These are phyloP conservation scores for Ormyrus pomaceus DNA, from an alignment of 2,888 invertebrate species.

Conservation along the genomic window DNA sequence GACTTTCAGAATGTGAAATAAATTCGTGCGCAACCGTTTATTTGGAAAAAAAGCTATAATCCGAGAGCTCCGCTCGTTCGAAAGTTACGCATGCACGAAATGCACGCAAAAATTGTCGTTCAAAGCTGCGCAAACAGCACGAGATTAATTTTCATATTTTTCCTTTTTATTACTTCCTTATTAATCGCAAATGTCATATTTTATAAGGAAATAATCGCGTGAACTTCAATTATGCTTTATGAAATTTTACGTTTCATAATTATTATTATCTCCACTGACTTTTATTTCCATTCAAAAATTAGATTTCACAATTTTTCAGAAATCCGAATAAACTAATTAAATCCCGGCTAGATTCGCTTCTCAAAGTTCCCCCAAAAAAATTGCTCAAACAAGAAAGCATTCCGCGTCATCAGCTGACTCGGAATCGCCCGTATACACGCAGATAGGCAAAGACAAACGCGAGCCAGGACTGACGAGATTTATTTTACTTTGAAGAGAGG, in stretches of 20 bases:
- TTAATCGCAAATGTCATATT: too few relatives aligned
- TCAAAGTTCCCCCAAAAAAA: not conserved
- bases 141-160: not conserved
- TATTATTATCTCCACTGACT: too few relatives aligned
- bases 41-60: not conserved
- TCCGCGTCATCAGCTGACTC: not conserved
- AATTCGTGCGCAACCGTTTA: not conserved
- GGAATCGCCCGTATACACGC: conserved; percentile 25
- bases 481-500: conserved; percentile 48
- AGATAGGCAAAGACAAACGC: conserved; percentile 48
- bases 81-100: conserved; percentile 16
- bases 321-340: not conserved
- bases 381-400: not conserved
- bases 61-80: not conserved
- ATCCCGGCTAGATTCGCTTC: not conserved
- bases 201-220: too few relatives aligned
- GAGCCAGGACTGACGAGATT: conserved; percentile 44
- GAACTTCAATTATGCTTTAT: too few relatives aligned
- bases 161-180: not conserved
- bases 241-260: too few relatives aligned
- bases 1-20: not conserved
- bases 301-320: not conserved
- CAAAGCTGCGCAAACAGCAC: too few relatives aligned
- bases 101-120: not conserved
- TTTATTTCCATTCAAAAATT: not conserved